Evolutionary conservation across 2,113 vertebrate genomes (phyloP), one percentile per base, ranked within the genome.

Genomic region (Seriola aureovittata): DNA sequence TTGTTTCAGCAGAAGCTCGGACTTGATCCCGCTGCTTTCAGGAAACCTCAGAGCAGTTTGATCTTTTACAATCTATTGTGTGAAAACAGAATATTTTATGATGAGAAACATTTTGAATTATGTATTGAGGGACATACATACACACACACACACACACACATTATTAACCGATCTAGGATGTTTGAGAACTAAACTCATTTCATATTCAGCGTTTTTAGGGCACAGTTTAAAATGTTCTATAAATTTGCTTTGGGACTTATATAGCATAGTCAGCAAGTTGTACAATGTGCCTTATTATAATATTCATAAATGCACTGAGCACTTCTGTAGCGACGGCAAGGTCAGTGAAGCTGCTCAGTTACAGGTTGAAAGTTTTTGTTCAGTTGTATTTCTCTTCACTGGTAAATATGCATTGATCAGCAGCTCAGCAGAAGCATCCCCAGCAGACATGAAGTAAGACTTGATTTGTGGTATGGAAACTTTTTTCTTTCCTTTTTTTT

Each of bases 41-140:
- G 62, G 52, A 73, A 80, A 74, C 75, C 38, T 73, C 38, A 34
- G 12, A 80, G 44, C 55, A 78, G 8, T 44, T 52, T 66, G 5
- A 75, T 62, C 8, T 76, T 81, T 87, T 73, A 58, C 84, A 50
- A 81, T 88, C 75, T 78, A 82, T 90, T 90, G 85, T 87, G 75
- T 67, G 34, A 70, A 91, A 91, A 86, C 63, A 48, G 85, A 91
- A 89, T 91, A 86, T 93, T 86, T 91, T 40, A 92, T 92, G 69
- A 90, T 60, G 46, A 85, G 77, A 77, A 70, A 71, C 71, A 69
- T 69, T 75, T 62, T 90, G 71, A 89, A 93, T 94, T 91, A 92
- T 92, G 72, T 80, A 94, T 91, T 55, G 36, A 5, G 5, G 70
- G 90, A 88, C 25, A 29, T 29, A 29, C 25, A 25, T 1, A 29